Evolutionary conservation across 2,797 vertebrate species (phyloP), one percentile per base, ranked within the genome.

Genomic region (Loris lydekkerianus): DNA sequence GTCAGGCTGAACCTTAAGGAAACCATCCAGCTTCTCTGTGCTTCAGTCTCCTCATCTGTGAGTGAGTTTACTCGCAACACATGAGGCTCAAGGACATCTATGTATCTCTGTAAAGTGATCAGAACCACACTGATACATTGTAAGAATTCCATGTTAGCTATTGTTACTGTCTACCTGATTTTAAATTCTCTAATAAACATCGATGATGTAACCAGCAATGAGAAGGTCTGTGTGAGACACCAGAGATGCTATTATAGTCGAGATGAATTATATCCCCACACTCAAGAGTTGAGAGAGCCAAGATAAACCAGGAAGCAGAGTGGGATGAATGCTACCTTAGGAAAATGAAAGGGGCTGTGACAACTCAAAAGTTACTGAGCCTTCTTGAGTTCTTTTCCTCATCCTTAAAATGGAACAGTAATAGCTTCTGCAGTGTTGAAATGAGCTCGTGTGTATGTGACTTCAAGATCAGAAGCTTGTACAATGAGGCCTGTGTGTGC

Each of bases 141-240:
- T 86, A 83, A 76, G 31, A 91, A 92, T 56, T 95, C 23, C 29
- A 5, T 84, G 40, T 34, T 37, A 80, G 9, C 49, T 80, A 31
- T 67, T 58, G 85, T 37, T 92, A 3, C 92, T 73, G 61, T 70
- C 10, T 87, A 1, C 34, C 34, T 77, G 29, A 76, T n/a, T 70
- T 90, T 63, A 84, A 77, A 46, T 83, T 95, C 40, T 72, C 58
- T 67, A 72, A 58, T 84, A 80, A 72, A 87, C 23, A 53, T 84
- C 76, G 37, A 60, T 17, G 87, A 25, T 27, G 40, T 23, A 80
- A 80, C 49, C 69, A 72, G 18, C 15, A 37, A 40, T 53, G 10
- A 63, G 21, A 56, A 93, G 18, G 9, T 49, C 31, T 58, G 9
- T 49, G 1, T 11, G 31, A 15, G 5, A 70, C 23, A 49, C 5